Base-by-base conservation (phyloP, 2,797 vertebrate species). In the Astyanax mexicanus region DNA sequence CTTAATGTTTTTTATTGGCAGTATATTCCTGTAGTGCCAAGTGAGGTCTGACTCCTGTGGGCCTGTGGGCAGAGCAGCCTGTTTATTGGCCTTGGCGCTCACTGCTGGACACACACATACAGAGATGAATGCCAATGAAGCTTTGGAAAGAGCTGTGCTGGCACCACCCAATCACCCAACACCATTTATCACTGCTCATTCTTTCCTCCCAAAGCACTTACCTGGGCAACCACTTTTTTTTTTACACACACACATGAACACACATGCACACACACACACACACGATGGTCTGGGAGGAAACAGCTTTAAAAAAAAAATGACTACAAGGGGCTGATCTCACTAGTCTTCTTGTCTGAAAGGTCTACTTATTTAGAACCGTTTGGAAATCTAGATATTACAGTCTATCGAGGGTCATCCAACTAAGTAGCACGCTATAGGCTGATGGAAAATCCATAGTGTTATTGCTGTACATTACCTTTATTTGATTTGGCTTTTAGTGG, bases 381-480 rank as follows among this genome's bases (percentile, higher is more conserved):
- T 85, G 74, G 86, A 84, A 81, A 37, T 38, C 57, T 42, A 49
- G 61, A 69, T 1, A 76, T 84, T 54, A 72, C 52, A 79, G 78
- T 29, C 27, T 6, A 55, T 78, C 78, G 66, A 4, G 80, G 89
- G 89, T 92, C 90, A 84, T 76, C 65, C 62, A 75, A 89, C 84
- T 87, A 91, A 91, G 86, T 89, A 89, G 88, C 84, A 66, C 86
- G 86, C 87, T 86, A 88, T 82, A 87, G 89, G 90, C 90, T 92
- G 92, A 93, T 93, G 89, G 90, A 89, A 93, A 93, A 93, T 94
- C 93, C 84, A 92, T 93, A 90, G 81, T 72, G 81, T 87, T 90
- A 90, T 91, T 86, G 89, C 92, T 85, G 78, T 91, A 88, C 89
- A 89, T 93, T 91, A 94, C 89, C 87, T 92, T 92, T 89, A 92